Evolutionary conservation across 2,797 vertebrate genomes (phyloP), one percentile per base, ranked within the genome.

Genomic region (Eleutherodactylus coqui): DNA sequence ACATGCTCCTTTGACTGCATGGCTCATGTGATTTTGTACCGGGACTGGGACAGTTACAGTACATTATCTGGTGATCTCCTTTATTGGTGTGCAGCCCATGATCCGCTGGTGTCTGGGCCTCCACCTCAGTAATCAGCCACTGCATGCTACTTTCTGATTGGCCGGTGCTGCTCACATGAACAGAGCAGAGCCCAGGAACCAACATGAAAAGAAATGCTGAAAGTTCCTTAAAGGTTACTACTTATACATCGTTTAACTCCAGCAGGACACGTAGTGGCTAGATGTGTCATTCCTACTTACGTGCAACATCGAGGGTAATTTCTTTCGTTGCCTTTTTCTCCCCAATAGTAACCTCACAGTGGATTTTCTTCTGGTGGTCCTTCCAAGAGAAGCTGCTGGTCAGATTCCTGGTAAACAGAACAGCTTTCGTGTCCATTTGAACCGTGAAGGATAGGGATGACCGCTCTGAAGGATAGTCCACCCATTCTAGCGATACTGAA

Each of bases 341-440:
- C 3, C 91, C 90, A 0, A 72, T 8, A 0, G 88, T 88, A 2
- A 93, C 19, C n/a, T 87, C 36, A 0, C 94, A 95, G 64, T 45
- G 6, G 72, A 95, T 76, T 2, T 11, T 87, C 47, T 69, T 91
- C 60, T 84, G 73, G 0, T 95, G 90, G 38, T 95, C 92, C 88
- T 79, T 84, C 94, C 94, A 94, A 72, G 93, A 90, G 38, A 92
- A 88, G 53, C 87, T 24, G 4, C 85, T 86, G 45, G 43, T 88
- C 60, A 95, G 91, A 32, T 2, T 90, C 51, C 88, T 14, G 16
- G 0, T 5, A 3, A 13, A 86, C 16, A 34, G 0, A 0, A 89
- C 67, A 0, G 85, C 51, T 0, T 34, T 1, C 0, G 92, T 89
- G 58, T 92, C 92, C 47, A 93, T 9, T 32, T 80, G 90, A 16